Conservation (phyloP, 2,113 vertebrate species). For the Cheilinus undulatus region DNA sequence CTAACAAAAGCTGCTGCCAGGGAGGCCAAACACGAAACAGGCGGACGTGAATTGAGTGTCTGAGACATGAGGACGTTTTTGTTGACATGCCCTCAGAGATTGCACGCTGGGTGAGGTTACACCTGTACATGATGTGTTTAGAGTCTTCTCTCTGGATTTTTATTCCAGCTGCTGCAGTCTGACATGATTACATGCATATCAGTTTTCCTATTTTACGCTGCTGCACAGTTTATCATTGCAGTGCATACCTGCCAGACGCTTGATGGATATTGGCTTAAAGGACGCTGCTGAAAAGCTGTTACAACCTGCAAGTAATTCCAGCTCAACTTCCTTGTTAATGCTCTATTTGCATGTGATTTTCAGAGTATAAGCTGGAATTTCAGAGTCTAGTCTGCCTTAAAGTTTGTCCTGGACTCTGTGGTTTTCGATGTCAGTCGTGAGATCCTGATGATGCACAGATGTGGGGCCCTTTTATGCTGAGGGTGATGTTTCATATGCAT, state of each 20-base stretch:
- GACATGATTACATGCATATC: not conserved
- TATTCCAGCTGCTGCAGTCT: constrained; percentile 9
- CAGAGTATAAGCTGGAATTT: not conserved
- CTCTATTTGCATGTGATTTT: not conserved
- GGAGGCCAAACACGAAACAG: not conserved
- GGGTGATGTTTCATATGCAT: too few relatives aligned
- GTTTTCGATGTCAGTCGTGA: too few relatives aligned
- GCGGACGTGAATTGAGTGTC: not conserved
- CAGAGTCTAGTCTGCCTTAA: not conserved
- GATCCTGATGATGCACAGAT: too few relatives aligned
- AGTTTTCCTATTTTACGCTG: not conserved
- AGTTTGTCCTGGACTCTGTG: not conserved
- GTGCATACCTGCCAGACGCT: not conserved
- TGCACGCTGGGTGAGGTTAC: not conserved
- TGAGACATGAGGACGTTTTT: not conserved
- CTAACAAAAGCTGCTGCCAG: not conserved
- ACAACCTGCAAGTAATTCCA: not conserved
- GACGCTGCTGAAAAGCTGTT: not conserved
- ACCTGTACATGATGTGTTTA: not conserved
- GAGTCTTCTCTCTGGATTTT: not conserved
- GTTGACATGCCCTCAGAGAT: constrained; percentile 5
- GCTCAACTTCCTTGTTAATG: too few relatives aligned
- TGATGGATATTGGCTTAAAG: not conserved
- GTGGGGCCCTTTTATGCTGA: too few relatives aligned
- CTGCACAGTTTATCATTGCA: not conserved